Conservation (phyloP, 2,113 vertebrate species). For the Cinclus cinclus region DNA sequence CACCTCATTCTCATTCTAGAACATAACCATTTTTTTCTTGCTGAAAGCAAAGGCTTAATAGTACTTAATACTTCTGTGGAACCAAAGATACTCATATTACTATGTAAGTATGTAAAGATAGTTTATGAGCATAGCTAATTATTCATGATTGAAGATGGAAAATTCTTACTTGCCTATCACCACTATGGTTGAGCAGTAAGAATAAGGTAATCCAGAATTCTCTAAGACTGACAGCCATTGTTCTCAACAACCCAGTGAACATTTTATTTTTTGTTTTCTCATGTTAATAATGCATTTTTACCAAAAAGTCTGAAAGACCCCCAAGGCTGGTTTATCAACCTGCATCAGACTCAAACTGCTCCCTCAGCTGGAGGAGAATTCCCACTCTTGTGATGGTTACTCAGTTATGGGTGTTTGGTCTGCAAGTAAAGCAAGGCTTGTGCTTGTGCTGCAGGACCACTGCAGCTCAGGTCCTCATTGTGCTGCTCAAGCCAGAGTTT, state of each 20-base stretch:
- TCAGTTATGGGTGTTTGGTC: neutral
- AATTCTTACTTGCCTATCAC: neutral
- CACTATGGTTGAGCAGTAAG: neutral
- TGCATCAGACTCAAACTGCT: neutral
- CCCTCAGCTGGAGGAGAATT: neutral
- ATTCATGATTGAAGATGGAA: neutral
- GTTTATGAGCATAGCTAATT: neutral
- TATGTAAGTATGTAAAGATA: neutral
- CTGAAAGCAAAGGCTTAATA: neutral
- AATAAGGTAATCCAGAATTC: neutral
- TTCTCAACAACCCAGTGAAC: neutral
- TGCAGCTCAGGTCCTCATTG: neutral
- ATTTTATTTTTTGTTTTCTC: neutral
- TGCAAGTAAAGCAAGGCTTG: neutral
- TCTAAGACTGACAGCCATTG: rapidly evolving
- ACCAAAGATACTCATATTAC: neutral
- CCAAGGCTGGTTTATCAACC: neutral
- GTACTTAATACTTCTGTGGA: neutral
- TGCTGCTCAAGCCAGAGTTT: neutral
- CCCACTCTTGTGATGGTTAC: rapidly evolving
- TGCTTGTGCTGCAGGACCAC: neutral
- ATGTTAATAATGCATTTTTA: neutral
- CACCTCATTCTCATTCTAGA: neutral
- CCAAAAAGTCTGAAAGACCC: neutral
- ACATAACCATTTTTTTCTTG: neutral